These are phyloP conservation scores for Coecobrya sp. DNA, from an alignment of 2,888 invertebrate species.

Conservation along the genomic window DNA sequence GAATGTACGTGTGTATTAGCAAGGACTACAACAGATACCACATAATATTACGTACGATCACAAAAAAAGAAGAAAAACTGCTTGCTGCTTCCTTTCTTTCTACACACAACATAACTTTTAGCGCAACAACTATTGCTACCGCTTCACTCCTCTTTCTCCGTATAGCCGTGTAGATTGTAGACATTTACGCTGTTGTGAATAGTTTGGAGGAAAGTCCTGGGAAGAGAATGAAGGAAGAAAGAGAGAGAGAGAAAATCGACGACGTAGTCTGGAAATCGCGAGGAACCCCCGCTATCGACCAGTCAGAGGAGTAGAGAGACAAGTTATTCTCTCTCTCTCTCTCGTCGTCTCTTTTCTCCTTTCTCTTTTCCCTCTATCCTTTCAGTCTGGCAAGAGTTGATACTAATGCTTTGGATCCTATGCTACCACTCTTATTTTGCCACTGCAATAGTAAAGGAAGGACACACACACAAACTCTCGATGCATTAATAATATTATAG, in stretches of 20 bases:
- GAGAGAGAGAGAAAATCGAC: conserved; percentile 62
- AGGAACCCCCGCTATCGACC: conserved; percentile 83
- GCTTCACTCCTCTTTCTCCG: conserved; percentile 18
- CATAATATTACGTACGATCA: conserved; percentile 38
- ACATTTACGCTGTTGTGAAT: conserved; percentile 49
- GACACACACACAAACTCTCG: conserved; percentile 9
- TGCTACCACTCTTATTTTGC: background rate
- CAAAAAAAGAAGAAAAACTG: background rate
- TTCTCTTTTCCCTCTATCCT: background rate
- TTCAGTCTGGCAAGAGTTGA: background rate
- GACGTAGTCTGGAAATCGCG: conserved; percentile 75
- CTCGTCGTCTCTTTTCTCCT: conserved; percentile 37
- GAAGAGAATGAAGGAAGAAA: conserved; percentile 51
- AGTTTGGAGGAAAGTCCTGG: background rate
- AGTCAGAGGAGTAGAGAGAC: conserved; percentile 76
- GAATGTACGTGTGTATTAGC: background rate
- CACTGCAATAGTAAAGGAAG: conserved; percentile 1
- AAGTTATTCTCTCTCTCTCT: conserved; percentile 48
- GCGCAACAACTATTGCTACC: background rate
- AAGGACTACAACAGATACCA: conserved; percentile 22
- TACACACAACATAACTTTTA: conserved; percentile 31
- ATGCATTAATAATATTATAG: background rate
- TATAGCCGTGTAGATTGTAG: background rate
- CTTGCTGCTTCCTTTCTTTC: conserved; percentile 58
- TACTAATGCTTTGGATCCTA: conserved; percentile 20